Base-by-base conservation (phyloP, 2,113 vertebrate species). In the Hydrochoerus hydrochaeris region DNA sequence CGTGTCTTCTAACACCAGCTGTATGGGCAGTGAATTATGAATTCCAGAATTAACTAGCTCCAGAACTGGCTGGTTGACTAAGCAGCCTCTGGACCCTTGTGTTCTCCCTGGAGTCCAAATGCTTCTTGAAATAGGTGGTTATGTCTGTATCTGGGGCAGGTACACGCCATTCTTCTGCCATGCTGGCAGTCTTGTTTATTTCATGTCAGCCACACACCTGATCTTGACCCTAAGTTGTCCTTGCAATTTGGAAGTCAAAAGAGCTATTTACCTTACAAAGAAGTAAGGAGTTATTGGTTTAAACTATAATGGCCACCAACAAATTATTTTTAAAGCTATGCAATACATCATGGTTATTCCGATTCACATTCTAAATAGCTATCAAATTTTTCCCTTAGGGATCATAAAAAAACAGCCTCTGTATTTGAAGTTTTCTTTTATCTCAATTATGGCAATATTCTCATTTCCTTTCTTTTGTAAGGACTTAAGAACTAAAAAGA, bases 291-390 rank as follows among this genome's bases (percentile, higher is more conserved):
- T 92, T 91, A 49, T 83, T 82, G 92, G 73, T 52, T 95, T 92
- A 90, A 88, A 94, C 78, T 65, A 44, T 62, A 97, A 88, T 86
- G 81, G 85, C 71, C 82, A 88, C 95, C 83, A 89, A 97, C 96
- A 97, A 97, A 97, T 97, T 97, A 97, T 96, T 88, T 97, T 97
- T 97, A 97, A 97, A 89, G 98, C 97, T 78, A 46, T 73, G 82
- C 95, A 93, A 80, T 85, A 71, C 65, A 97, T 95, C 94, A 57
- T 75, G 62, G 22, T 52, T 93, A 92, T 69, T 97, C 95, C 67
- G 87, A 83, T 83, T 95, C 92, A 95, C 19, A 62, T 94, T 95
- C 44, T 95, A 97, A 97, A 95, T 60, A 97, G 95, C 82, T n/a
- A 92, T 97, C 92, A 38, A 60, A 94, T 91, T 90, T 96, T 20